A percentile compares a stretch with the other conserved stretches of the same genome.
These are phyloP conservation scores for Perodicticus potto DNA, from an alignment of 2,797 vertebrate species.

Conservation along the genomic window DNA sequence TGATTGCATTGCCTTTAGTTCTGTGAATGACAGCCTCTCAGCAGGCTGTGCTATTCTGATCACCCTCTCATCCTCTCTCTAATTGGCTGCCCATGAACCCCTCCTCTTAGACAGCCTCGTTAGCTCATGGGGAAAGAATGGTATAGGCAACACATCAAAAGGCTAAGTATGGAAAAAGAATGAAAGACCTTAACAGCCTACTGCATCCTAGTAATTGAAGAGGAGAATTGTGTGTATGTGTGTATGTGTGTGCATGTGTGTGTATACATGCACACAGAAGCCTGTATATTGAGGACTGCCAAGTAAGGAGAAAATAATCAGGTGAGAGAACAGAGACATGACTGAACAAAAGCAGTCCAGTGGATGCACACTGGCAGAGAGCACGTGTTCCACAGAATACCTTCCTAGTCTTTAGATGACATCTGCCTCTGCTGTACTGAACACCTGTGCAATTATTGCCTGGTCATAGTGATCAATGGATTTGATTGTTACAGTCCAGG, in stretches of 20 bases:
- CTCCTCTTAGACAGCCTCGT: constrained; percentile 73
- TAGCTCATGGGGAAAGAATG: constrained; percentile 68
- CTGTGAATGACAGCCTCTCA: constrained; percentile 69
- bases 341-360: constrained; percentile 37
- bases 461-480: neutral
- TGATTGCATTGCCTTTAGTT: constrained; percentile 71
- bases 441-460: constrained; percentile 40
- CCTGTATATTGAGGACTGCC: constrained; percentile 48
- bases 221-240: constrained; percentile 38
- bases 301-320: constrained; percentile 53
- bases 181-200: constrained; percentile 64
- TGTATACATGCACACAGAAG: neutral
- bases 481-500: constrained; percentile 7
- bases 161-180: constrained; percentile 70
- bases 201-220: constrained; percentile 74
- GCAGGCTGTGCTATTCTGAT: constrained; percentile 72
- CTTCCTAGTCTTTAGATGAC: constrained; percentile 41
- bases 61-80: constrained; percentile 72
- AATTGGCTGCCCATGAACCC: constrained; percentile 75
- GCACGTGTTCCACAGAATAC: neutral
- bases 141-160: constrained; percentile 79
- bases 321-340: neutral
- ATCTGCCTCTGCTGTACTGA: neutral
- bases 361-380: constrained; percentile 40
- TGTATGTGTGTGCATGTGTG: neutral